Evolutionary conservation across 2,797 vertebrate species (phyloP).

Genomic region (Hydrocynus forskahlii): DNA sequence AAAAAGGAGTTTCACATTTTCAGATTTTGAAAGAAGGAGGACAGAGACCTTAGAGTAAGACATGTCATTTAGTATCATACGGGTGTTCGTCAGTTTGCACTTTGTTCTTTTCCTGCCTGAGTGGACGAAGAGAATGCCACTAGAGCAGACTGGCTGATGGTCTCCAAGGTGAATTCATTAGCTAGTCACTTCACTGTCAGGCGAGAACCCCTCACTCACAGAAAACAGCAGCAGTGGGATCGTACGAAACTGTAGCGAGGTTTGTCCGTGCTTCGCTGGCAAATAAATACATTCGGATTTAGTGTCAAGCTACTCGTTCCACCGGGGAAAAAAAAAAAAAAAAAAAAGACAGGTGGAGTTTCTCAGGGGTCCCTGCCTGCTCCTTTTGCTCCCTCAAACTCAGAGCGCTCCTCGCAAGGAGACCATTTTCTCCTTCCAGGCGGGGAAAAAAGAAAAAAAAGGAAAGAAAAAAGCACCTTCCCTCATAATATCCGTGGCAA

Average conservation of each 20-base stretch:
- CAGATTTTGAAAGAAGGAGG: slow-evolving; percentile 58
- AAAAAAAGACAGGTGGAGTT: slow-evolving; percentile 41
- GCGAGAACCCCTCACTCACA: slow-evolving; percentile 37
- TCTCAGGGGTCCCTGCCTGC: slow-evolving; percentile 63
- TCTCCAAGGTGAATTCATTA: slow-evolving; percentile 47
- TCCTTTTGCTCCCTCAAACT: slow-evolving; percentile 71
- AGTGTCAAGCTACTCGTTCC: slow-evolving; percentile 79
- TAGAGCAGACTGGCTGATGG: slow-evolving; percentile 38
- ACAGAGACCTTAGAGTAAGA: slow-evolving; percentile 68
- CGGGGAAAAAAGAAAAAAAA: slow-evolving; percentile 42
- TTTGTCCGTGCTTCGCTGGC: slow-evolving; percentile 69
- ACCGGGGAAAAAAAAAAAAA: slow-evolving; percentile 63
- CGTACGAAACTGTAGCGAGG: slow-evolving; percentile 64
- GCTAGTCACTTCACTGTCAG: slow-evolving; percentile 62
- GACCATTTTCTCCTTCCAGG: slow-evolving; percentile 71
- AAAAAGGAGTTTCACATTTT: slow-evolving; percentile 74
- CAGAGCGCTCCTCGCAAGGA: slow-evolving; percentile 63
- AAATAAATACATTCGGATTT: slow-evolving; percentile 94
- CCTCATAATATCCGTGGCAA: slow-evolving; percentile 75
- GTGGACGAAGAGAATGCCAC: slow-evolving; percentile 44
- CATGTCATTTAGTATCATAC: slow-evolving; percentile 61
- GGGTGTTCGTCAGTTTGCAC: slow-evolving; percentile 39
- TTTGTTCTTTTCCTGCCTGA: slow-evolving; percentile 10
- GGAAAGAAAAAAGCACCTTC: slow-evolving; percentile 62
- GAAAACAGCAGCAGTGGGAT: slow-evolving; percentile 87